Evolutionary conservation across 1,140 invertebrate genomes (phyloP).

Genomic region (Magallana ariakensis): DNA sequence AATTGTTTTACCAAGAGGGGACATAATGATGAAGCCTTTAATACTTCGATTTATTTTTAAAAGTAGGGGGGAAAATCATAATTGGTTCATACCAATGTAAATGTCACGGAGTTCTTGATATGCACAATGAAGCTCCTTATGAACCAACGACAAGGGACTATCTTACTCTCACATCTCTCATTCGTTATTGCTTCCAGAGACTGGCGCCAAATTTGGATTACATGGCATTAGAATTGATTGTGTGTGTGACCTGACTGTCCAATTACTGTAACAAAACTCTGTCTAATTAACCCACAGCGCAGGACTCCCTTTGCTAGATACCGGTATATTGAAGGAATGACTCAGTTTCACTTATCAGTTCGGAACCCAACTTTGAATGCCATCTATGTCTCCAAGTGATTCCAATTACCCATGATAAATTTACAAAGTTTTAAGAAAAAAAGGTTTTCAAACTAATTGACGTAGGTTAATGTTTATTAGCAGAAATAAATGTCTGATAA

Average conservation of each 20-base stretch:
- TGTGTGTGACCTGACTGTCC: background rate
- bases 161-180: background rate
- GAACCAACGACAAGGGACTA: background rate
- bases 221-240: background rate
- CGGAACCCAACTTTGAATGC: background rate
- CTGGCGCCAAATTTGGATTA: constrained; percentile 14
- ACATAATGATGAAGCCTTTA: no score
- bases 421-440: background rate
- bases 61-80: no score
- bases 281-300: constrained; percentile 9
- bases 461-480: no score
- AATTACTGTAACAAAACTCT: background rate
- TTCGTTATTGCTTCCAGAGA: background rate
- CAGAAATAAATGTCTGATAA: no score
- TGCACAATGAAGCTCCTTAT: no score
- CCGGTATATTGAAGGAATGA: background rate
- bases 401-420: background rate
- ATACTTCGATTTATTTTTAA: no score
- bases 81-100: no score
- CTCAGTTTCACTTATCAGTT: no score
- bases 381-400: background rate
- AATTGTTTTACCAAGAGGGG: no score
- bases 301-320: background rate
- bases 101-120: no score
- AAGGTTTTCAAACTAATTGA: no score